These are phyloP conservation scores for Eumerus sabulonum DNA, from an alignment of 2,888 invertebrate genomes.

Conservation along the genomic window DNA sequence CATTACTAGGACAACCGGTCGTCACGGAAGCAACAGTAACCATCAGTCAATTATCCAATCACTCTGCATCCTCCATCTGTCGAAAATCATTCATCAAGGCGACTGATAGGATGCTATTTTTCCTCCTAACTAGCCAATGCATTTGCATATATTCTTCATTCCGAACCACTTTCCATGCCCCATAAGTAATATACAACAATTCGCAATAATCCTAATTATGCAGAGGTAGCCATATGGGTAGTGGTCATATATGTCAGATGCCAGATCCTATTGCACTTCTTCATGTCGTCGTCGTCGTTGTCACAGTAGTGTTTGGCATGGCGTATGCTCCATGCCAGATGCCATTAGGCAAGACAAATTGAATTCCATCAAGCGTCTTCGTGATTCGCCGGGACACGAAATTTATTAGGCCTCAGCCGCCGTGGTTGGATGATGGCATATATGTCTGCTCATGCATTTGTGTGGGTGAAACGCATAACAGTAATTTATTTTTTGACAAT, in stretches of 20 bases:
- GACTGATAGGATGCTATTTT: conserved; percentile 41
- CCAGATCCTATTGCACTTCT: not conserved
- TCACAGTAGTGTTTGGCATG: not conserved
- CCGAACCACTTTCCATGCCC: conserved; percentile 40
- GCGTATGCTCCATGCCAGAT: conserved; percentile 49
- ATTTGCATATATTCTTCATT: conserved; percentile 9
- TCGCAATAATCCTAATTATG: conserved; percentile 60
- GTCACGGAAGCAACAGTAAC: no score
- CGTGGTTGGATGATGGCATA: not conserved
- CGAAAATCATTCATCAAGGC: no score
- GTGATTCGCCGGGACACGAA: conserved; percentile 66
- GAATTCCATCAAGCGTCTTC: conserved; percentile 68
- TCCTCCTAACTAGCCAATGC: not conserved
- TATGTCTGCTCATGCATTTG: no score
- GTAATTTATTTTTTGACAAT: conserved; percentile 76
- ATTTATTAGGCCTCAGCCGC: conserved; percentile 51
- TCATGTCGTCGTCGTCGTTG: not conserved
- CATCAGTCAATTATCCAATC: no score
- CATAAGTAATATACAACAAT: conserved; percentile 50
- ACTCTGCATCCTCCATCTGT: no score
- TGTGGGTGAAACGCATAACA: conserved; percentile 76
- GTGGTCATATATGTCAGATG: not conserved
- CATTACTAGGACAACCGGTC: no score
- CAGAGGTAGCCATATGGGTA: conserved; percentile 24
- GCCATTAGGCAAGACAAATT: conserved; percentile 68